Evolutionary conservation across 1,140 invertebrate species (phyloP).

Genomic region (Agraylea sexmaculata): DNA sequence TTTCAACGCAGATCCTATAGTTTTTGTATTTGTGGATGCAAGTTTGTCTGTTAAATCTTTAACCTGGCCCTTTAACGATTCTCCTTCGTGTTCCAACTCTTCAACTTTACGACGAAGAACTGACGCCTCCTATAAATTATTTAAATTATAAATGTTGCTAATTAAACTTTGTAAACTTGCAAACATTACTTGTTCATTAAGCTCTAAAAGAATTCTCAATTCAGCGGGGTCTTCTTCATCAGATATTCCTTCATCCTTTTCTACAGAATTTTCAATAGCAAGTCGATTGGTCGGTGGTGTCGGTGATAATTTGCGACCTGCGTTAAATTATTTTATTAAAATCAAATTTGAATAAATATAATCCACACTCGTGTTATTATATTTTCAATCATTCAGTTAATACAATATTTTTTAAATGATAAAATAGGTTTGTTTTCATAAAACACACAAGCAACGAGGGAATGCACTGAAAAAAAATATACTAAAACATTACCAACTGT

Average conservation of each 20-base stretch:
- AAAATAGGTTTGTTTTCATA: not conserved
- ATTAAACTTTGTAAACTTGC: slow-evolving; percentile 1
- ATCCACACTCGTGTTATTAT: not conserved
- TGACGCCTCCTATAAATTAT: slow-evolving; percentile 52
- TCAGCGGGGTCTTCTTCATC: slow-evolving; percentile 68
- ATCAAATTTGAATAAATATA: not conserved
- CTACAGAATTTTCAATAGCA: slow-evolving; percentile 49
- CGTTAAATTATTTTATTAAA: slow-evolving; percentile 9
- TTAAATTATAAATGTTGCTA: not conserved
- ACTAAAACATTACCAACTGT: slow-evolving; percentile 27
- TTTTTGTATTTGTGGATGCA: slow-evolving; percentile 28
- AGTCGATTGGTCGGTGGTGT: slow-evolving; percentile 48
- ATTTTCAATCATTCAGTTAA: not conserved
- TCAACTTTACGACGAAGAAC: slow-evolving; percentile 72
- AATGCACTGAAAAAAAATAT: slow-evolving; percentile 1
- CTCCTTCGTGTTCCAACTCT: slow-evolving; percentile 71
- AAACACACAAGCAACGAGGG: not conserved
- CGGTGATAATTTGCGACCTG: slow-evolving; percentile 53
- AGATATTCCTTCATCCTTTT: slow-evolving; percentile 61
- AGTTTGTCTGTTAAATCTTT: slow-evolving; percentile 65
- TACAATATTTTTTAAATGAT: not conserved
- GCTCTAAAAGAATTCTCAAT: slow-evolving; percentile 65
- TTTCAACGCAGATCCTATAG: slow-evolving; percentile 26
- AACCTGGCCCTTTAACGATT: slow-evolving; percentile 59
- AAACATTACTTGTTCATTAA: slow-evolving; percentile 62